A percentile compares a stretch with the other conserved stretches of the same genome.
Conservation (phyloP, 2,797 vertebrate genomes). For the Coccyzus lansbergi region DNA sequence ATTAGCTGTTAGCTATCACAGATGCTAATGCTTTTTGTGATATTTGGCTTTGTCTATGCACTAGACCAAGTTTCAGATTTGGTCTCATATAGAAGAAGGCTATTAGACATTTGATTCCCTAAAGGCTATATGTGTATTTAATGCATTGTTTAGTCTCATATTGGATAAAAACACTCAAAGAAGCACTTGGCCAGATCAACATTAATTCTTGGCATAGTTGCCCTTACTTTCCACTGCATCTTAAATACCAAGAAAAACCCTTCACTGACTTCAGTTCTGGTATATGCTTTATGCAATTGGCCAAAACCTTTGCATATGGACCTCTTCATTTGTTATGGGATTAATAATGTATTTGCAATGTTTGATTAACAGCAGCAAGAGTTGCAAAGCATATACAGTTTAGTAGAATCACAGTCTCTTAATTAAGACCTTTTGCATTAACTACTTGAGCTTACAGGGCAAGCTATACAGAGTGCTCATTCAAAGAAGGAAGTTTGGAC, state of each 20-base stretch:
- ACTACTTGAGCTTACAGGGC: background rate
- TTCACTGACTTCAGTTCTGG: conserved; percentile 70
- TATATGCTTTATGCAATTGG: conserved; percentile 41
- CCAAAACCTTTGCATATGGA: conserved; percentile 63
- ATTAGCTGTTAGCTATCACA: conserved; percentile 59
- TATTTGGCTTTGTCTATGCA: conserved; percentile 63
- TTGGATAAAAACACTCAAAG: conserved; percentile 77
- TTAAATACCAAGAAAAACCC: conserved; percentile 79
- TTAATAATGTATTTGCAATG: conserved; percentile 69
- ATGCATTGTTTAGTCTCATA: conserved; percentile 80
- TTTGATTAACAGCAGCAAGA: conserved; percentile 64
- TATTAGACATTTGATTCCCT: conserved; percentile 73
- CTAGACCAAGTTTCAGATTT: conserved; percentile 66
- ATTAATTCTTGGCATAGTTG: conserved; percentile 77
- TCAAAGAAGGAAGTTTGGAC: background rate
- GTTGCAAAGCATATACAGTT: conserved; percentile 40
- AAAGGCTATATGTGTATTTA: conserved; percentile 73
- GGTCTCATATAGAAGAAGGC: conserved; percentile 49
- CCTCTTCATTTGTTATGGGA: conserved; percentile 60
- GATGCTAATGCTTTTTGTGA: conserved; percentile 39
- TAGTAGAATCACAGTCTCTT: conserved; percentile 54
- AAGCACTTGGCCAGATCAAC: conserved; percentile 75
- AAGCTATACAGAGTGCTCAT: background rate
- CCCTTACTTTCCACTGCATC: conserved; percentile 76
- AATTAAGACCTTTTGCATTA: conserved; percentile 70